phyloP scores from a whole-genome alignment of 2,113 vertebrate species.

The Labeo catla region DNA sequence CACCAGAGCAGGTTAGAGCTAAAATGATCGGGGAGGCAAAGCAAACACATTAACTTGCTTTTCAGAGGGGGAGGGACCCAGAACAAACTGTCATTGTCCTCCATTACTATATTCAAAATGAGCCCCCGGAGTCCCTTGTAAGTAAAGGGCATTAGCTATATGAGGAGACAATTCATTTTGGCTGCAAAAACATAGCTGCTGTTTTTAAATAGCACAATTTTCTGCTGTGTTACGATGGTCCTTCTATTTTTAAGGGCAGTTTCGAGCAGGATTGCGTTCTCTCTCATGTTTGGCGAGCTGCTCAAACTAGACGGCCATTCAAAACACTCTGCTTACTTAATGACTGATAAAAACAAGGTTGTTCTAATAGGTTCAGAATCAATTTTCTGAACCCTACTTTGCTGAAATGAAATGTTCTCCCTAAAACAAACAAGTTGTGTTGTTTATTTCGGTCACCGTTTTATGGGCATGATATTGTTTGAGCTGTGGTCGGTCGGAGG shows the following conservation, averaged over 20 bases:
- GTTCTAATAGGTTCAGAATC: conserved; percentile 32
- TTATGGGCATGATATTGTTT: conserved; percentile 44
- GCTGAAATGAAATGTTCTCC: not conserved
- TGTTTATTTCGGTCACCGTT: conserved; percentile 39
- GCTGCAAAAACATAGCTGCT: conserved; percentile 9
- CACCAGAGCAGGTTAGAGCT: conserved; percentile 46
- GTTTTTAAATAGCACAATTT: not conserved
- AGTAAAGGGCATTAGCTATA: conserved; percentile 11
- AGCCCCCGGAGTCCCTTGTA: conserved; percentile 27
- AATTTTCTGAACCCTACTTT: conserved; percentile 1
- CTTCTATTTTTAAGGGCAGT: not conserved
- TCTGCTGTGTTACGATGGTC: not conserved
- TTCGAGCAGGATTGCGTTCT: not conserved
- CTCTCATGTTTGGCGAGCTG: not conserved
- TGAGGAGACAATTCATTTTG: conserved; percentile 36
- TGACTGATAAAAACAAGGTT: conserved; percentile 5
- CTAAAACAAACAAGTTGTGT: conserved; percentile 35
- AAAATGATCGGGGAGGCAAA: conserved; percentile 52
- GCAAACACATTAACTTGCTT: conserved; percentile 52
- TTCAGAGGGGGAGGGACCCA: conserved; percentile 37
- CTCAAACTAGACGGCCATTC: not conserved
- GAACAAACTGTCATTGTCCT: conserved; percentile 39
- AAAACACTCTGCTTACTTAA: not conserved
- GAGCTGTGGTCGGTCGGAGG: conserved; percentile 37
- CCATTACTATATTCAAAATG: conserved; percentile 35